Percentiles rank a stretch among this genome's conserved stretches.
phyloP scores from a whole-genome alignment of 2,888 invertebrate genomes.

The Callyntrura sp. region DNA sequence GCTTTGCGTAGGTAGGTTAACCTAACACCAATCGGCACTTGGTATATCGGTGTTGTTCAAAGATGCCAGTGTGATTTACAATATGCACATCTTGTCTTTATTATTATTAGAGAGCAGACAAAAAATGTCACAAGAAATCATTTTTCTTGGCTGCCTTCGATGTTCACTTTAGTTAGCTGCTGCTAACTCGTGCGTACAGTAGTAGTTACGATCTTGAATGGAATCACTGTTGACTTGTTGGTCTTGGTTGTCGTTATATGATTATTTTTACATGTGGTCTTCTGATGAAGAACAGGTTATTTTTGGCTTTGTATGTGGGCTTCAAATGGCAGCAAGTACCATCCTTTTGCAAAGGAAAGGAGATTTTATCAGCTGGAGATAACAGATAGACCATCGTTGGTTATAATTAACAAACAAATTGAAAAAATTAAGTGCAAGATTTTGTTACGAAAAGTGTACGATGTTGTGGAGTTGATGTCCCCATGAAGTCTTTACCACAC shows the following conservation, averaged over 20 bases:
- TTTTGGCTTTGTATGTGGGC: conserved; percentile 21
- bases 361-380: not conserved
- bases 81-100: too few species aligned
- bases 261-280: conserved; percentile 3
- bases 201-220: not conserved
- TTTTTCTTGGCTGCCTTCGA: too few species aligned
- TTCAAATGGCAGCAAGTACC: not conserved
- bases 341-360: not conserved
- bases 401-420: not conserved
- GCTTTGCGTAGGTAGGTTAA: too few species aligned
- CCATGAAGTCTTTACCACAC: too few species aligned
- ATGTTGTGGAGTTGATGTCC: too few species aligned
- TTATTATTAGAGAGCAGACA: too few species aligned
- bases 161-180: too few species aligned
- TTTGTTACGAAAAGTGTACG: too few species aligned
- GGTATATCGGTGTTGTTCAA: not conserved
- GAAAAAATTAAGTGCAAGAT: not conserved
- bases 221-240: not conserved
- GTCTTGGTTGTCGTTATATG: not conserved
- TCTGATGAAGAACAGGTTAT: conserved; percentile 20
- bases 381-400: not conserved
- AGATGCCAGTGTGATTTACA: not conserved
- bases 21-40: too few species aligned
- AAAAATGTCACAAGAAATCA: too few species aligned
- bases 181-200: too few species aligned